A percentile compares a stretch with the other conserved stretches of the same genome.
Conservation (phyloP, 2,113 vertebrate species). For the Seriola dumerili region DNA sequence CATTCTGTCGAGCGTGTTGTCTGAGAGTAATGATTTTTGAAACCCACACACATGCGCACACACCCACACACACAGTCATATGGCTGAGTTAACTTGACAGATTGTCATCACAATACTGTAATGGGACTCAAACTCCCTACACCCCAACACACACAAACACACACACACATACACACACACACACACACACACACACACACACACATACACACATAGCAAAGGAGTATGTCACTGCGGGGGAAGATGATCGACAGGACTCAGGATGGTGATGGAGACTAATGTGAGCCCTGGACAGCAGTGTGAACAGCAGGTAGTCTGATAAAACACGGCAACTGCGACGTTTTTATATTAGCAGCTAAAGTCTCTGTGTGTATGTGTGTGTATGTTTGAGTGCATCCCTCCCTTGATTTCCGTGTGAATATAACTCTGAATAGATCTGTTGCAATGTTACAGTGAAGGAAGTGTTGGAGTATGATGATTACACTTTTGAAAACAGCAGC, state of each 20-base stretch:
- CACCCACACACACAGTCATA: slow-evolving; percentile 51
- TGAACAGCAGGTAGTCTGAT: slow-evolving; percentile 56
- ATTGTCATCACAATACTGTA: slow-evolving; percentile 80
- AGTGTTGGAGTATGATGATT: background rate
- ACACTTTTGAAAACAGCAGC: slow-evolving; percentile 10
- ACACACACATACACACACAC: background rate
- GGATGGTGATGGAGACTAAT: slow-evolving; percentile 63
- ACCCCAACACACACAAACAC: background rate
- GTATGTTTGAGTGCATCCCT: background rate
- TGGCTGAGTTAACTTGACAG: slow-evolving; percentile 80
- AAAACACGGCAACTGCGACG: slow-evolving; percentile 2
- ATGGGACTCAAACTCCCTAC: slow-evolving; percentile 63
- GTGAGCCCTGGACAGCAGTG: slow-evolving; percentile 51
- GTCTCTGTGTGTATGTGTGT: background rate
- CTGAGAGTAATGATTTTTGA: slow-evolving; percentile 55
- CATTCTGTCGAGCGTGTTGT: slow-evolving; percentile 22
- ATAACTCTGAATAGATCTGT: slow-evolving; percentile 9
- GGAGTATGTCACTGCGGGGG: slow-evolving; percentile 23
- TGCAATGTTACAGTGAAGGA: background rate
- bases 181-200: background rate
- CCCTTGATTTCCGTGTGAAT: slow-evolving; percentile 13
- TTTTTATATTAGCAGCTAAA: slow-evolving; percentile 31
- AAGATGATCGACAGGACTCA: slow-evolving; percentile 68
- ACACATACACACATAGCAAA: slow-evolving; percentile 11
- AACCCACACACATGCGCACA: slow-evolving; percentile 30